Percentiles rank a stretch among this genome's conserved stretches.
Conservation (phyloP, 2,888 invertebrate genomes). For the Rambutsinella grinnellia region DNA sequence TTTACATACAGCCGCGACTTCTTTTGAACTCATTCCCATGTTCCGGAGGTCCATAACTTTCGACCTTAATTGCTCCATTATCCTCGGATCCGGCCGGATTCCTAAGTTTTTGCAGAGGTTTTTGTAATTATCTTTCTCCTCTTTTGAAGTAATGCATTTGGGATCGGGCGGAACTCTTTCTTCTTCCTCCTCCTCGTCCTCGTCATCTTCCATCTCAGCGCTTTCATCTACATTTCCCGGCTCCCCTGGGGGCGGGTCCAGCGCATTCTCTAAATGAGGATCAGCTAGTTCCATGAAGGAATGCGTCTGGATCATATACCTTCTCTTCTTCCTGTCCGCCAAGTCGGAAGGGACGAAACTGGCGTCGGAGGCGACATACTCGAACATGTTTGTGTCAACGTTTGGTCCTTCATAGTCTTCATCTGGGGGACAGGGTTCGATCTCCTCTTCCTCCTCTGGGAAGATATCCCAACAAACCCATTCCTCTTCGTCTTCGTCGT, state of each 20-base stretch:
- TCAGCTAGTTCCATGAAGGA: slow-evolving; percentile 57
- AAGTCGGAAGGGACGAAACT: slow-evolving; percentile 33
- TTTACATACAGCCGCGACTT: slow-evolving; percentile 68
- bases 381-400: background rate
- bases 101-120: slow-evolving; percentile 69
- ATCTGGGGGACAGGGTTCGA: background rate
- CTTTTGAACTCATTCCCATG: slow-evolving; percentile 51
- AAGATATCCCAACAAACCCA: background rate
- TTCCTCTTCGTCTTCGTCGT: slow-evolving; percentile 11
- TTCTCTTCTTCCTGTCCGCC: slow-evolving; percentile 40
- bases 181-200: slow-evolving; percentile 8
- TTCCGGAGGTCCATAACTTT: slow-evolving; percentile 51
- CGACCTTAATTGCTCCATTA: slow-evolving; percentile 36
- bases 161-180: slow-evolving; percentile 10
- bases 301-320: slow-evolving; percentile 54
- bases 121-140: slow-evolving; percentile 69
- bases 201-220: background rate
- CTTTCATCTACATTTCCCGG: slow-evolving; percentile 3
- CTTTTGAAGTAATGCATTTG: too few relatives aligned
- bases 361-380: slow-evolving; percentile 34
- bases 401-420: slow-evolving; percentile 21
- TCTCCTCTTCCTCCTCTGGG: slow-evolving; percentile 19
- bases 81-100: slow-evolving; percentile 67
- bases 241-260: slow-evolving; percentile 31
- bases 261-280: slow-evolving; percentile 54